Evolutionary conservation across 2,113 vertebrate genomes (phyloP).

Genomic region (Anarhynchus alexandrinus): DNA sequence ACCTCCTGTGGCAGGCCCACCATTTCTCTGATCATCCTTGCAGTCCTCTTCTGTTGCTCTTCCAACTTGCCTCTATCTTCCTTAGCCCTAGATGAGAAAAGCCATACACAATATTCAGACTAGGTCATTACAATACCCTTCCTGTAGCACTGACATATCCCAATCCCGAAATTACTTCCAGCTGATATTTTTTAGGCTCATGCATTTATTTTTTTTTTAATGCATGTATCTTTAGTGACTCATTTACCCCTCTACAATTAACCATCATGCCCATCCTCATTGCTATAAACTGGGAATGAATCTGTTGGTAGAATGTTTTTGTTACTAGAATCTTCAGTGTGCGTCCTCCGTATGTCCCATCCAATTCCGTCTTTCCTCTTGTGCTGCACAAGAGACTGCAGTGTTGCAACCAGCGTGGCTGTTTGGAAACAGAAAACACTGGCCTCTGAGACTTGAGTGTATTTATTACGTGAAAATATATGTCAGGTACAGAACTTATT

Average conservation of each 20-base stretch:
- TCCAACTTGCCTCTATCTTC: neutral
- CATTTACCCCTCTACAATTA: neutral
- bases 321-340: neutral
- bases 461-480: neutral
- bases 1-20: neutral
- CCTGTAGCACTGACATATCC: neutral
- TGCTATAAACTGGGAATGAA: neutral
- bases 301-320: neutral
- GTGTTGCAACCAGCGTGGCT: neutral
- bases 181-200: neutral
- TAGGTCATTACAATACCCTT: neutral
- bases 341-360: rapidly evolving
- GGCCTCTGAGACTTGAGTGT: neutral
- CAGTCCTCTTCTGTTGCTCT: neutral
- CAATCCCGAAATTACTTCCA: neutral
- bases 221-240: neutral
- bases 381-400: neutral
- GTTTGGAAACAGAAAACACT: neutral
- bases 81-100: neutral
- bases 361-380: neutral
- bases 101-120: neutral
- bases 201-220: neutral
- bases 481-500: neutral
- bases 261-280: neutral
- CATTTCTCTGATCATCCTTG: neutral